A percentile compares a stretch with the other conserved stretches of the same genome.
Conservation (phyloP, 2,888 invertebrate genomes). For the Drosophila neonasuta region DNA sequence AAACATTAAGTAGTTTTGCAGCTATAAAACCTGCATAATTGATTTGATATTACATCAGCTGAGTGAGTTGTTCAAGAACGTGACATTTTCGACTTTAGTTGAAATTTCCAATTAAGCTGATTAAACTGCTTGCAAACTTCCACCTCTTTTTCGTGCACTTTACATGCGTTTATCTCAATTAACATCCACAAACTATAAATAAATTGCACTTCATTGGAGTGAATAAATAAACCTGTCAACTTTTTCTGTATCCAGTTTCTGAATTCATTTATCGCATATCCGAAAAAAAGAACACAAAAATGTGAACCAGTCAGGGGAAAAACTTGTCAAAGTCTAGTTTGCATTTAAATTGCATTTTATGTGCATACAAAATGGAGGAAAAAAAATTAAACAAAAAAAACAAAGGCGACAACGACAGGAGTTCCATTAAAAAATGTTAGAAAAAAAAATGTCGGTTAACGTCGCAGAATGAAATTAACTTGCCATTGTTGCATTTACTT, state of each 20-base stretch:
- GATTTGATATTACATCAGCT: background rate
- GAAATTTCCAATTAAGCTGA: background rate
- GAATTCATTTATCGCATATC: constrained; percentile 23
- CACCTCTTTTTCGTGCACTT: background rate
- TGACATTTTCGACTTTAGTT: background rate
- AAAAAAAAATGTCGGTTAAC: constrained; percentile 35
- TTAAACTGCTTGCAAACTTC: background rate
- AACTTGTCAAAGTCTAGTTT: constrained; percentile 42
- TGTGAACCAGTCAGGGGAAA: background rate
- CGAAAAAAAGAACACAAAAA: constrained; percentile 31
- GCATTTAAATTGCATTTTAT: constrained; percentile 71
- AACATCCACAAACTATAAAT: constrained; percentile 12
- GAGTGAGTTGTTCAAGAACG: background rate
- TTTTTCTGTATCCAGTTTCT: constrained; percentile 27
- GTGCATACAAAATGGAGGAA: background rate
- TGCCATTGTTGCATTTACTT: constrained; percentile 72
- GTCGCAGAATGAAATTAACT: constrained; percentile 68
- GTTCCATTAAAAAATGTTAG: constrained; percentile 45
- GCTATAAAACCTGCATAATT: background rate
- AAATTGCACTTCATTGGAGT: constrained; percentile 26
- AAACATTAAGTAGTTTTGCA: background rate
- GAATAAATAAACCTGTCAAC: constrained; percentile 14
- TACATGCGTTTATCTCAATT: constrained; percentile 22
- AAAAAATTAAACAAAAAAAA: constrained; percentile 7
- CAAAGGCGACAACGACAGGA: constrained; percentile 41